Evolutionary conservation across 2,888 invertebrate genomes (phyloP).

Genomic region (Nymphalis c-album): DNA sequence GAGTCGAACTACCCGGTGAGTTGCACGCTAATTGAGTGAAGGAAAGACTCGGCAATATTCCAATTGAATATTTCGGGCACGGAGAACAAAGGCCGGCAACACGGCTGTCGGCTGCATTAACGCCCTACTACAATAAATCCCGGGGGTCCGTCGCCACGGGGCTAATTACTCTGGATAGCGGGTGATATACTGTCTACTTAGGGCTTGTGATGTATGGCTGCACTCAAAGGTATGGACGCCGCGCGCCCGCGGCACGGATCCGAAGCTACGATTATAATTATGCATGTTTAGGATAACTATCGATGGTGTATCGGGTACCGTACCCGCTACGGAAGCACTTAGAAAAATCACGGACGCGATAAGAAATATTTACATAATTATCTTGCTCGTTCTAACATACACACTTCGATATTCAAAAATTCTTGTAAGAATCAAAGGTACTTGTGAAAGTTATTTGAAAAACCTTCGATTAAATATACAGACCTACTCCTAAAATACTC

Average conservation of each 20-base stretch:
- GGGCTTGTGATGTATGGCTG: constrained; percentile 75
- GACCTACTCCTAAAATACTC: too few species aligned
- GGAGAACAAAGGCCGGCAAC: constrained; percentile 76
- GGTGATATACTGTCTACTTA: constrained; percentile 82
- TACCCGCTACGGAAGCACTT: constrained; percentile 37
- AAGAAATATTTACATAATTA: constrained; percentile 7
- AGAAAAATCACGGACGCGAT: constrained; percentile 20
- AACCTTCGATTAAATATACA: too few species aligned
- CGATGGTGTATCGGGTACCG: constrained; percentile 51
- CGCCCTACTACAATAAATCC: constrained; percentile 79
- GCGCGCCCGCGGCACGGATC: constrained; percentile 58
- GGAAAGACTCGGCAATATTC: constrained; percentile 49
- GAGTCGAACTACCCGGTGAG: neutral
- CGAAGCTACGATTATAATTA: constrained; percentile 74
- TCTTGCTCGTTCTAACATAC: neutral
- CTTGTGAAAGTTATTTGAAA: neutral
- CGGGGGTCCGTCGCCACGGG: constrained; percentile 78
- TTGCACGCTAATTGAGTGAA: constrained; percentile 31
- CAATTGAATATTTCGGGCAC: constrained; percentile 72
- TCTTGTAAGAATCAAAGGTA: neutral
- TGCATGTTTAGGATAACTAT: constrained; percentile 75
- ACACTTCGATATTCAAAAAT: neutral
- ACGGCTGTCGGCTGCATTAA: constrained; percentile 78
- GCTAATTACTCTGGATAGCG: constrained; percentile 79
- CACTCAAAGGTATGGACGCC: constrained; percentile 77